phyloP scores from a whole-genome alignment of 2,797 vertebrate genomes.

The Gastrophryne carolinensis region DNA sequence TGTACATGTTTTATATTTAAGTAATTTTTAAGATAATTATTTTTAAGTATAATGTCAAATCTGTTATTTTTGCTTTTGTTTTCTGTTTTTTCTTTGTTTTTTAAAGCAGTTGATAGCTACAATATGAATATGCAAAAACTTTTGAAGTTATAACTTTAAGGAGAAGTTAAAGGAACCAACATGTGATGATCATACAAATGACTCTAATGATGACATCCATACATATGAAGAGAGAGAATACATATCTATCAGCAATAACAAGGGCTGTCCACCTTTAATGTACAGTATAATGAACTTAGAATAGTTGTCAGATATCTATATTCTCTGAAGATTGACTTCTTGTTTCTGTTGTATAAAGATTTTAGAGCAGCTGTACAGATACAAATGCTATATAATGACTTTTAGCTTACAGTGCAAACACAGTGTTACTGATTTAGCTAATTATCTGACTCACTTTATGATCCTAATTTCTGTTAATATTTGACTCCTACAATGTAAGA shows the following conservation, averaged over 20 bases:
- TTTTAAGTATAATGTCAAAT: too few relatives aligned
- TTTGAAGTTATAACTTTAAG: too few relatives aligned
- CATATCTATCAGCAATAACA: background rate
- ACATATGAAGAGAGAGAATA: background rate
- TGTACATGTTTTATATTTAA: too few relatives aligned
- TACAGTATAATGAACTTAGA: background rate
- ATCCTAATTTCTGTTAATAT: slow-evolving; percentile 4
- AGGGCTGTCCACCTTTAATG: background rate
- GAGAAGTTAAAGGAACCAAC: too few relatives aligned
- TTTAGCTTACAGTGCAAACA: background rate
- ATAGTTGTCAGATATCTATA: background rate
- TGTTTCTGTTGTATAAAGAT: background rate
- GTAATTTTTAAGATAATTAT: too few relatives aligned
- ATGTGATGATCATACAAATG: too few relatives aligned
- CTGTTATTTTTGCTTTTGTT: too few relatives aligned
- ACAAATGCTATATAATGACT: background rate
- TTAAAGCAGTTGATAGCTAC: too few relatives aligned
- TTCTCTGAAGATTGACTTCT: background rate
- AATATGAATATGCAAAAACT: too few relatives aligned
- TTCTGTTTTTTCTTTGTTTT: too few relatives aligned
- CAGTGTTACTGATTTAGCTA: background rate
- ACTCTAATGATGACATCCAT: background rate
- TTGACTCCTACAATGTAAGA: slow-evolving; percentile 8
- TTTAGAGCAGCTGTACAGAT: background rate
- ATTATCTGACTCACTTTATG: background rate